phyloP scores from a whole-genome alignment of 1,140 invertebrate genomes.

The Macrotrachela quadricornifera region DNA sequence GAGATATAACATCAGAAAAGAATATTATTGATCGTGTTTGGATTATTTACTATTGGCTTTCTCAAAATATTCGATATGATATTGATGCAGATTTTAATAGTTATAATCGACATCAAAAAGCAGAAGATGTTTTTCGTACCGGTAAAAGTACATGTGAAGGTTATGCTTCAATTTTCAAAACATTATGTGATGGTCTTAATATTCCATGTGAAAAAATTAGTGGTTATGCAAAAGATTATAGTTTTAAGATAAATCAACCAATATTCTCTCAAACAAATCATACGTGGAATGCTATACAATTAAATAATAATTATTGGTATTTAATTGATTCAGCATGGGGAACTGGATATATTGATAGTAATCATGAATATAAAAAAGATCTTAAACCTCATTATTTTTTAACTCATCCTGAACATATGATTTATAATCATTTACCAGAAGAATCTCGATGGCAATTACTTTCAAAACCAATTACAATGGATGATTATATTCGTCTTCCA shows the following conservation, averaged over 20 bases:
- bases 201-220: neutral
- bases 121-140: neutral
- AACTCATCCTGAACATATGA: no score
- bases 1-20: neutral
- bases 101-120: neutral
- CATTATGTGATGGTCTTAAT: neutral
- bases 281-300: neutral
- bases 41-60: neutral
- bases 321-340: neutral
- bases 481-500: no score
- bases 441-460: no score
- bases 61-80: neutral
- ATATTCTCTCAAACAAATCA: neutral
- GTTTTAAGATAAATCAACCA: neutral
- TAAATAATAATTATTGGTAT: neutral
- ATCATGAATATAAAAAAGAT: neutral
- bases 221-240: neutral
- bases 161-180: neutral
- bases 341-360: neutral
- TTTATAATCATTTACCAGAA: no score
- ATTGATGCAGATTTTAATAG: neutral
- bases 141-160: neutral
- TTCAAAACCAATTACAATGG: no score
- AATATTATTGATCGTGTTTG: neutral
- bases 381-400: no score